These are phyloP conservation scores for Metallyticus violacea DNA, from an alignment of 2,888 invertebrate species.

Conservation along the genomic window DNA sequence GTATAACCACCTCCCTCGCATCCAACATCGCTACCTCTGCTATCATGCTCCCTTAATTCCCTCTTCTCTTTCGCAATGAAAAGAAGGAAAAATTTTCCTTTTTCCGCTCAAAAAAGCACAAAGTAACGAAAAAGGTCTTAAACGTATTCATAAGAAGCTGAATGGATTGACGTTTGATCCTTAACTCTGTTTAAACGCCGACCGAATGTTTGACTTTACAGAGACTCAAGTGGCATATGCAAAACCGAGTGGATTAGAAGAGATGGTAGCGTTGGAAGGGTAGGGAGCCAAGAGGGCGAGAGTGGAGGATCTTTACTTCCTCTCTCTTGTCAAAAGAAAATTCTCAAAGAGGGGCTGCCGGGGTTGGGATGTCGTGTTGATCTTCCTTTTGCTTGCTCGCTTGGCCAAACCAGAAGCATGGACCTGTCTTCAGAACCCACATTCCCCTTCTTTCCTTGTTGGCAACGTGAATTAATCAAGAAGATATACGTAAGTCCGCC, in stretches of 20 bases:
- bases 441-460: neutral
- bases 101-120: conserved; percentile 31
- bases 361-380: conserved; percentile 31
- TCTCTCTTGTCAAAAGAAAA: conserved; percentile 34
- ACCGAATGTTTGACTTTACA: conserved; percentile 35
- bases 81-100: conserved; percentile 17
- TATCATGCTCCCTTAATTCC: conserved; percentile 29
- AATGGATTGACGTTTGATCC: conserved; percentile 36
- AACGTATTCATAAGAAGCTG: conserved; percentile 35
- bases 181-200: conserved; percentile 34
- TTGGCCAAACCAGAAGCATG: neutral
- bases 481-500: conserved; percentile 13
- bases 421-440: neutral
- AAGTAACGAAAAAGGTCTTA: conserved; percentile 25
- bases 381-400: conserved; percentile 9
- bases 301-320: conserved; percentile 16
- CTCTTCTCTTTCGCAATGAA: conserved; percentile 20
- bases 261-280: conserved; percentile 1
- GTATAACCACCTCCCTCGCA: conserved; percentile 7
- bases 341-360: conserved; percentile 30
- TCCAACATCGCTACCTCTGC: conserved; percentile 10
- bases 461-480: conserved; percentile 35
- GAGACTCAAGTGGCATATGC: conserved; percentile 36
- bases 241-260: conserved; percentile 36
- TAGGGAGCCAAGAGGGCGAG: neutral